A percentile compares a stretch with the other conserved stretches of the same genome.
These are phyloP conservation scores for Amblyteles armatorius DNA, from an alignment of 2,888 invertebrate species.

Conservation along the genomic window DNA sequence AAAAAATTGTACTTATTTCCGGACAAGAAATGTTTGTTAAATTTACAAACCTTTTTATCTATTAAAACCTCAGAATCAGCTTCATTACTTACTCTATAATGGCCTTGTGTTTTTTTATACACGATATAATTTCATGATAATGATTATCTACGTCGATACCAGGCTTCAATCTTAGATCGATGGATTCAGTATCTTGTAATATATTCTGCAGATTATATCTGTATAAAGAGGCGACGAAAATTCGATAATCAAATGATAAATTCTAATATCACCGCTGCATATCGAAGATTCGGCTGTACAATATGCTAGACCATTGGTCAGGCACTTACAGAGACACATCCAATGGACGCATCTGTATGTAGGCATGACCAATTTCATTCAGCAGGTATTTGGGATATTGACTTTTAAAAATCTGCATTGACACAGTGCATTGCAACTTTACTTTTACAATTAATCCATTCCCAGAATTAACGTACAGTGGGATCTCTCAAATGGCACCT, in stretches of 20 bases:
- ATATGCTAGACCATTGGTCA: neutral
- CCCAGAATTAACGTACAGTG: too few relatives aligned
- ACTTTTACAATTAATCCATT: too few relatives aligned
- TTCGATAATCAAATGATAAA: neutral
- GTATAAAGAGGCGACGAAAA: neutral
- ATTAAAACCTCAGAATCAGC: too few relatives aligned
- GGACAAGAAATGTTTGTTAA: too few relatives aligned
- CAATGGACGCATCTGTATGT: neutral
- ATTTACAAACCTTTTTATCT: too few relatives aligned
- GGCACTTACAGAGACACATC: neutral
- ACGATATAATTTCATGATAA: slow-evolving; percentile 5
- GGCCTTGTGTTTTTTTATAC: slow-evolving; percentile 22
- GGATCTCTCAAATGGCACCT: too few relatives aligned
- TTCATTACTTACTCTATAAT: slow-evolving; percentile 1
- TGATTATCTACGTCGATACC: neutral
- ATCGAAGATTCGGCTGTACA: neutral
- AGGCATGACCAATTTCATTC: neutral
- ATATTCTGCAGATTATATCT: slow-evolving; percentile 15
- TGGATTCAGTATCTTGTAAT: neutral
- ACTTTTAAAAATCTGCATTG: neutral
- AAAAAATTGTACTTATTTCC: too few relatives aligned
- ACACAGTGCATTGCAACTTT: neutral
- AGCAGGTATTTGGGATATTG: neutral
- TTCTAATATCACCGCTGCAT: neutral
- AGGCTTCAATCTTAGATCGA: neutral